A percentile compares a stretch with the other conserved stretches of the same genome.
Conservation (phyloP, 2,113 vertebrate species). For the Anthoscopus minutus region DNA sequence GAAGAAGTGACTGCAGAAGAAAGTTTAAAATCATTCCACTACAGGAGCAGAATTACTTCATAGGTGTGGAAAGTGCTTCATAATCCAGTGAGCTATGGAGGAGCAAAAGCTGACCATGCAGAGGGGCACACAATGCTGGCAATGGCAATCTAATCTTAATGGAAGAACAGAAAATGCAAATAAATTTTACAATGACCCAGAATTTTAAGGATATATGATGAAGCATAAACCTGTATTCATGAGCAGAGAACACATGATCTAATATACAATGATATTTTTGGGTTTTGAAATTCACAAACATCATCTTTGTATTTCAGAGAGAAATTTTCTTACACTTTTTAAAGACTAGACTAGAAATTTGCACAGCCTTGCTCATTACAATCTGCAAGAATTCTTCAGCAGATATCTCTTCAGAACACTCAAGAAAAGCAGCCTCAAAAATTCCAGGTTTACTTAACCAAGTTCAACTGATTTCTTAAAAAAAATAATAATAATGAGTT, state of each 20-base stretch:
- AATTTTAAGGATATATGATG: not conserved
- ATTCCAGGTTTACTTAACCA: not conserved
- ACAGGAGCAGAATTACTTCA: not conserved
- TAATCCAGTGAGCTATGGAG: not conserved
- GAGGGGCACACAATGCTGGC: not conserved
- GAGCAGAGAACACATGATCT: not conserved
- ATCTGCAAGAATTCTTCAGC: not conserved
- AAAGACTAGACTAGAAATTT: not conserved
- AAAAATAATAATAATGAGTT: too few species aligned
- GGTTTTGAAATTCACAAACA: not conserved
- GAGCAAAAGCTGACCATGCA: not conserved
- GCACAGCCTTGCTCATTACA: not conserved
- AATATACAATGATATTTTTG: not conserved
- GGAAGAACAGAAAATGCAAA: not conserved
- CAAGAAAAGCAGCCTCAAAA: not conserved
- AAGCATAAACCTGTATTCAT: not conserved
- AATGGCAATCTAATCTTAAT: not conserved
- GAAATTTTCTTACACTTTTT: not conserved
- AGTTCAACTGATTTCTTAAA: not conserved
- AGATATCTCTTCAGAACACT: not conserved
- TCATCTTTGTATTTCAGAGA: not conserved
- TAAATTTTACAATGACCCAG: not conserved
- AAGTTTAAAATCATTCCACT: not conserved
- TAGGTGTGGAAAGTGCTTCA: not conserved
- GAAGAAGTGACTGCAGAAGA: not conserved